Evolutionary conservation across 1,140 invertebrate genomes (phyloP).

Genomic region (Theocolax elegans): DNA sequence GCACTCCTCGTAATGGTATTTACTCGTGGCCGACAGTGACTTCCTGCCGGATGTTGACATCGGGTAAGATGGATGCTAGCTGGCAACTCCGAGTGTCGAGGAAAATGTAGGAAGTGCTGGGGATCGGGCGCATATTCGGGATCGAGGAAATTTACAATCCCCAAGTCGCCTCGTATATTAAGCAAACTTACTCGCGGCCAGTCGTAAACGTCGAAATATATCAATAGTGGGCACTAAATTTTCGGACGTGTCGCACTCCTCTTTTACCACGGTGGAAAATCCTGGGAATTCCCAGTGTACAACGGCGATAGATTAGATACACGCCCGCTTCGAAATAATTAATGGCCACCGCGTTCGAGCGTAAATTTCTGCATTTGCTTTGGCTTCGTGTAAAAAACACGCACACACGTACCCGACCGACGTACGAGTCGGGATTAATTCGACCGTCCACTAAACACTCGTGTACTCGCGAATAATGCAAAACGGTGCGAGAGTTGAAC

Average conservation of each 20-base stretch:
- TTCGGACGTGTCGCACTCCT: conserved; percentile 10
- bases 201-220: conserved; percentile 64
- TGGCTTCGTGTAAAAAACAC: not conserved
- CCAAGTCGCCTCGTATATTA: conserved; percentile 55
- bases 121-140: conserved; percentile 46
- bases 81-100: not conserved
- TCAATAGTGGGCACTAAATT: conserved; percentile 59
- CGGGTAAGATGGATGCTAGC: conserved; percentile 20
- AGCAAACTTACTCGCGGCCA: conserved; percentile 53
- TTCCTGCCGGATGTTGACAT: conserved; percentile 28
- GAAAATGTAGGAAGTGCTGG: conserved; percentile 43
- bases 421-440: conserved; percentile 3
- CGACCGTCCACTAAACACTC: conserved; percentile 8
- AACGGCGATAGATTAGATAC: conserved; percentile 46
- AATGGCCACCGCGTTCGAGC: conserved; percentile 21
- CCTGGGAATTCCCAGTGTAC: not conserved
- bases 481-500: not conserved
- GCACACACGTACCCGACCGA: too few relatives aligned
- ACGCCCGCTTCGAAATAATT: conserved; percentile 25
- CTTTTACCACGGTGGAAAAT: conserved; percentile 16
- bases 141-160: conserved; percentile 54
- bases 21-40: conserved; percentile 7
- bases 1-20: conserved; percentile 28
- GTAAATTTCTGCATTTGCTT: conserved; percentile 24
- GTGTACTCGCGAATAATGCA: conserved; percentile 4